Conservation (phyloP, 1,140 invertebrate species). For the Linepithema humile region DNA sequence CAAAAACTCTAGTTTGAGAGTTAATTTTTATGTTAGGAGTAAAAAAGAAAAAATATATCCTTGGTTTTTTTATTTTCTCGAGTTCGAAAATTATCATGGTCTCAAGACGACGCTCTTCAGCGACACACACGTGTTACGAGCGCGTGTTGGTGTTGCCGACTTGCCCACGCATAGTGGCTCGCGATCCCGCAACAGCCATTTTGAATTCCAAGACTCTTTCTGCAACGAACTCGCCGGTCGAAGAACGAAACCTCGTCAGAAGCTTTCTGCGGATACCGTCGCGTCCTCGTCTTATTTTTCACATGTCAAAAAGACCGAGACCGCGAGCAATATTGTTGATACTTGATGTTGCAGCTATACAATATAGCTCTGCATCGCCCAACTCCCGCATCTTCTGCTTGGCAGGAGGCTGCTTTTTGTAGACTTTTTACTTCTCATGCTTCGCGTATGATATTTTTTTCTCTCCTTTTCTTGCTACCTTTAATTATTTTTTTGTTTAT, state of each 20-base stretch:
- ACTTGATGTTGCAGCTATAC: conserved; percentile 80
- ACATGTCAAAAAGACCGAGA: conserved; percentile 79
- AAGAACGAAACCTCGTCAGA: not conserved
- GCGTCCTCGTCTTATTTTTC: conserved; percentile 78
- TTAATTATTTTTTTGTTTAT: not conserved
- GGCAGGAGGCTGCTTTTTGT: conserved; percentile 57
- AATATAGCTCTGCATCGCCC: conserved; percentile 36
- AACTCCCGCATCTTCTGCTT: conserved; percentile 16
- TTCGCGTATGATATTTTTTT: not conserved
- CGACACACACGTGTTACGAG: conserved; percentile 38
- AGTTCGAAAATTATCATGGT: conserved; percentile 35
- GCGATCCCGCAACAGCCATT: conserved; percentile 79
- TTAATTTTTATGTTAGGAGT: too few species aligned
- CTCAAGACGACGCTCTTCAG: conserved; percentile 22
- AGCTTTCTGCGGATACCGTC: conserved; percentile 43
- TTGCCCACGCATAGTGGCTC: conserved; percentile 68
- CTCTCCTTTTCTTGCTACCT: not conserved
- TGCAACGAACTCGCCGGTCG: conserved; percentile 46
- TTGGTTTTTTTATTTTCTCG: not conserved
- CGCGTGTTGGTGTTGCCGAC: conserved; percentile 56
- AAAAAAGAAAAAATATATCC: not conserved
- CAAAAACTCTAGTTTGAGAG: not conserved
- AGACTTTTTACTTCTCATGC: not conserved
- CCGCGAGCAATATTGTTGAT: conserved; percentile 80
- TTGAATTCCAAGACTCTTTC: conserved; percentile 82